phyloP scores from a whole-genome alignment of 92 coral and sea anemone species.

The Virgularia gustaviana region DNA sequence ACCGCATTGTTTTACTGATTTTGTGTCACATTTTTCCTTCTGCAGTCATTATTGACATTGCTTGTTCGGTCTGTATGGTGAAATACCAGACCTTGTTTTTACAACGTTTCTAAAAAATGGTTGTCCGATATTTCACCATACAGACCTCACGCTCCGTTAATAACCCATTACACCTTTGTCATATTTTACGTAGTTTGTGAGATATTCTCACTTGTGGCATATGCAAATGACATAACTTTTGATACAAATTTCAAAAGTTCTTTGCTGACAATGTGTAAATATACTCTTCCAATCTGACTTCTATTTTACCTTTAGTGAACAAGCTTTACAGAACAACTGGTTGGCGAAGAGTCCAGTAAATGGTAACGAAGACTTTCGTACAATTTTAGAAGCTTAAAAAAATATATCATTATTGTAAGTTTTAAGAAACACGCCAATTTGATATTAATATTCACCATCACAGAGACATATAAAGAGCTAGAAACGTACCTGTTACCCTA shows the following conservation, averaged over 20 bases:
- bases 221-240: too few species aligned
- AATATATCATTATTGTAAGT: background rate
- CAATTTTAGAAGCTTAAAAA: slow-evolving; percentile 19
- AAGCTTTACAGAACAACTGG: slow-evolving; percentile 83
- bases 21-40: too few species aligned
- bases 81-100: background rate
- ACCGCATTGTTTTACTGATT: too few species aligned
- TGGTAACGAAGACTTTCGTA: slow-evolving; percentile 43
- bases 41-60: slow-evolving; percentile 18
- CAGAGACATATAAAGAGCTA: background rate
- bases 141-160: too few species aligned
- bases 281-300: background rate
- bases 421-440: background rate
- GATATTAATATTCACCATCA: background rate
- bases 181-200: too few species aligned
- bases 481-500: background rate
- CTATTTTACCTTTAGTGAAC: slow-evolving; percentile 65
- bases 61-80: too few species aligned
- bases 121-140: too few species aligned
- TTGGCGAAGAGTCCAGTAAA: slow-evolving; percentile 92
- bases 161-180: too few species aligned
- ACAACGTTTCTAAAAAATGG: too few species aligned
- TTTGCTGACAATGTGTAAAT: too few species aligned
- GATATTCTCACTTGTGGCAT: too few species aligned
- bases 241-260: too few species aligned